Evolutionary conservation across 2,888 invertebrate species (phyloP), one percentile per base, ranked within the genome.

Genomic region (Dilophus febrilis): DNA sequence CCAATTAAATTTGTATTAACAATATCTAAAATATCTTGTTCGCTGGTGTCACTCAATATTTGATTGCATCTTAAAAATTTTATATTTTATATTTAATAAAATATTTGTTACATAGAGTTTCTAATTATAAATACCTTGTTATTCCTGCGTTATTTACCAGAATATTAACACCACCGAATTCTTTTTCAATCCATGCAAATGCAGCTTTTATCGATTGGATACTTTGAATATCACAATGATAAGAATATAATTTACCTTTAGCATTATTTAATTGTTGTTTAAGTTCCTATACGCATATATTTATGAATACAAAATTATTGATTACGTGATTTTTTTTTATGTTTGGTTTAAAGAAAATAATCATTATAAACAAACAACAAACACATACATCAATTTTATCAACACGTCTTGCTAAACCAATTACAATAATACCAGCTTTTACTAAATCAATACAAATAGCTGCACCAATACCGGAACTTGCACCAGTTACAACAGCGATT

Each of bases 401-500:
- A 2, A 62, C 50, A 27, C 67, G 61, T 40, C 71, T 57, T 0
- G 69, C 69, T 46, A 71, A 54, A 1, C 67, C 72, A 1, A 70
- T 61, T 1, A 74, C 74, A 38, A 61, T 60, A 40, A 74, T 46
- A 1, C 72, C 74, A 7, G 59, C 55, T 32, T 58, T 53, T 2
- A 64, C 58, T 26, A 72, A 53, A 40, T 61, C 58, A 44, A 54
- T 49, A 7, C 58, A 57, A 34, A 68, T 59, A 4, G 64, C 65
- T 2, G 64, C 65, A 13, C 71, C 76, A 40, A 76, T 74, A 3
- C 74, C 76, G 0, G 67, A 61, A 53, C 73, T 74, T 10, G 72
- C 73, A 2, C 76, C 76, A 1, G 74, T 75, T 37, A 76, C 72
- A 13, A 76, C 64, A 1, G 74, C 75, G 0, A 71, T 66, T 48